Evolutionary conservation across 2,888 invertebrate species (phyloP), one percentile per base, ranked within the genome.

Genomic region (Caprella mutica): DNA sequence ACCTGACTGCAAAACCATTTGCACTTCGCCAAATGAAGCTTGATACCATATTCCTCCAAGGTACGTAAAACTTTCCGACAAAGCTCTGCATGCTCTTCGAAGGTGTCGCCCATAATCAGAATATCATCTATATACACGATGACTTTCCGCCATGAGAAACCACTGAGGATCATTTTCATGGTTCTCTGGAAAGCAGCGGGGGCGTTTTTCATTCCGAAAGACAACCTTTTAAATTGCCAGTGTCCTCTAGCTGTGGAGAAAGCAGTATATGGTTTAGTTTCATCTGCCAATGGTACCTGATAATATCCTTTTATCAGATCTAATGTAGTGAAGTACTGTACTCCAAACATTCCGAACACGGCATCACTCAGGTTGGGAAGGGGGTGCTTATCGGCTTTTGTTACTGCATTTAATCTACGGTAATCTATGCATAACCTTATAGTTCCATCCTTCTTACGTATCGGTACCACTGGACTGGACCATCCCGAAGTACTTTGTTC

Each of bases 91-190:
- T 30, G 48, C 1, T 48, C 48, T 14, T 29, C 30, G 33, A 48
- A 48, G 3, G 48, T 48, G 29, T 29, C 14, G 2, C 48, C 48
- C 14, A 21, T 48, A 5, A 48, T 30, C 9, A 48, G 29, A 6
- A 26, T 27, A 44, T 29, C 48, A n/a, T 48, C 48, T 9, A 48
- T 29, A n/a, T 48, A 48, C 9, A 27, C 21, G 4, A 48, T 48
- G 19, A 30, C 48, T 30, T 30, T 24, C 5, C 29, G 29, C 48
- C 48, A 48, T 1, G 48, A 30, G 19, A 48, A 8, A 5, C 29
- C 48, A 9, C 29, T 30, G 3, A 48, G 14, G 2, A 48, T 30
- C 23, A 48, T 9, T 8, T 27, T 30, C 1, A 48, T 48, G 3
- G 33, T 9, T 1, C 48, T 3, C 48, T 30, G 29, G 24, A 48